phyloP scores from a whole-genome alignment of 2,113 vertebrate genomes.

The Galemys pyrenaicus region DNA sequence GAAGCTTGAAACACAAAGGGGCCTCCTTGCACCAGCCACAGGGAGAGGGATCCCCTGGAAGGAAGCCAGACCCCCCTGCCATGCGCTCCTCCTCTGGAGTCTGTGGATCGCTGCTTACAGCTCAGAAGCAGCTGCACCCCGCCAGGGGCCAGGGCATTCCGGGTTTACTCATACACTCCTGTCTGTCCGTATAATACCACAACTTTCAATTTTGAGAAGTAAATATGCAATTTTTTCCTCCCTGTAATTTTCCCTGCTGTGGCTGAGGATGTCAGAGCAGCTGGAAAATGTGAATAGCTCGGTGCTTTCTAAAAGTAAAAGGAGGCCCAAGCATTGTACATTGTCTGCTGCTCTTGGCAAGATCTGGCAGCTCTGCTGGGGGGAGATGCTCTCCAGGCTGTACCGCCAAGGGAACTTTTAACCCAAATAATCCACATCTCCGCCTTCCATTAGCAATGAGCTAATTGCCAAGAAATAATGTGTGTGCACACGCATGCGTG shows the following conservation, averaged over 20 bases:
- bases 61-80: constrained; percentile 31
- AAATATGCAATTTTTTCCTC: constrained; percentile 77
- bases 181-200: constrained; percentile 63
- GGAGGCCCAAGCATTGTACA: not conserved
- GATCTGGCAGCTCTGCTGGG: not conserved
- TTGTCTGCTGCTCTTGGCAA: constrained; percentile 8
- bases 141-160: constrained; percentile 57
- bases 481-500: rapidly evolving
- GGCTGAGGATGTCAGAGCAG: constrained; percentile 72
- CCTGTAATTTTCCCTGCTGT: constrained; percentile 78
- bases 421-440: not conserved
- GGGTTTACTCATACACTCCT: constrained; percentile 58
- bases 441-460: not conserved
- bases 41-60: constrained; percentile 71
- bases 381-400: not conserved
- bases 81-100: not conserved
- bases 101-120: not conserved
- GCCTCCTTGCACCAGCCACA: constrained; percentile 40
- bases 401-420: constrained; percentile 36
- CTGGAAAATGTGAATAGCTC: constrained; percentile 73
- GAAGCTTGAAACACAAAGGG: constrained; percentile 27
- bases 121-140: constrained; percentile 40
- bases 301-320: constrained; percentile 69
- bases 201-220: constrained; percentile 76
- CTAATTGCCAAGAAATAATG: not conserved